A percentile compares a stretch with the other conserved stretches of the same genome.
phyloP scores from a whole-genome alignment of 2,113 vertebrate genomes.

The Struthidea cinerea region DNA sequence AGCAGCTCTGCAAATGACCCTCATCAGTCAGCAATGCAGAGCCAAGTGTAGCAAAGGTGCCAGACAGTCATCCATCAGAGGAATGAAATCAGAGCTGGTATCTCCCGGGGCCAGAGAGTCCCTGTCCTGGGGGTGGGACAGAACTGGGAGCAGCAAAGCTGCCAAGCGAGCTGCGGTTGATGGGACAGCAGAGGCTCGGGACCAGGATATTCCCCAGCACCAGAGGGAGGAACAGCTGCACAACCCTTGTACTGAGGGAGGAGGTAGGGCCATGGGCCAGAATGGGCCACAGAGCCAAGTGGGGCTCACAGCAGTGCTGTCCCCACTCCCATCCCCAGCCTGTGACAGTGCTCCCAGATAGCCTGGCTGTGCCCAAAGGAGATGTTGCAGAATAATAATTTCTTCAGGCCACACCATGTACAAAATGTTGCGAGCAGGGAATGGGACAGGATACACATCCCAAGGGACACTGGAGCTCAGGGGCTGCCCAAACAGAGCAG shows the following conservation, averaged over 20 bases:
- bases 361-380: not conserved
- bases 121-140: not conserved
- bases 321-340: not conserved
- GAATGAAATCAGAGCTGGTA: constrained; percentile 7
- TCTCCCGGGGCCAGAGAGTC: not conserved
- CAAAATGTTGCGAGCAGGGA: rapidly evolving
- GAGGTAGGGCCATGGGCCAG: not conserved
- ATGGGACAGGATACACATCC: not conserved
- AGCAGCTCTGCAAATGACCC: constrained; percentile 18
- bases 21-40: not conserved
- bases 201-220: not conserved
- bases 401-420: not conserved
- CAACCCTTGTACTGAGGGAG: not conserved
- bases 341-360: not conserved
- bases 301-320: not conserved
- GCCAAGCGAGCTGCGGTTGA: rapidly evolving
- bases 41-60: not conserved
- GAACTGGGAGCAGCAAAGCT: not conserved
- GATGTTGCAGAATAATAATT: not conserved
- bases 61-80: constrained; percentile 18
- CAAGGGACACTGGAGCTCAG: not conserved
- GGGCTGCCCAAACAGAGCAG: not conserved
- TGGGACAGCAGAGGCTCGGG: not conserved
- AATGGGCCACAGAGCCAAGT: not conserved
- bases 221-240: not conserved